Evolutionary conservation across 2,113 vertebrate genomes (phyloP).

Genomic region (Gambusia affinis): DNA sequence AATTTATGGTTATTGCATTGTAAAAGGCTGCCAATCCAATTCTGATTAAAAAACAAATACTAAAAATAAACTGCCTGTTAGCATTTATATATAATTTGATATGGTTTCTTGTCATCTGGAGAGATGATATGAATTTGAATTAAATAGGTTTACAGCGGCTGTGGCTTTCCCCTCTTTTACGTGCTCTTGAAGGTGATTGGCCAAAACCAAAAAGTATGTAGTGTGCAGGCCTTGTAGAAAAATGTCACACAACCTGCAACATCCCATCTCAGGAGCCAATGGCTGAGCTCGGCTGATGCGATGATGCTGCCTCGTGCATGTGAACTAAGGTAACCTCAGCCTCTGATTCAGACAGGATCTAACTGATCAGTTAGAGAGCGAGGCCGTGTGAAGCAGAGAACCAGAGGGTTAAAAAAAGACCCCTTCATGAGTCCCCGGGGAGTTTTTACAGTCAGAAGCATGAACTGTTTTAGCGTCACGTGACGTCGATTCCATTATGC

Average conservation of each 20-base stretch:
- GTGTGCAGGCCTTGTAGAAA: slow-evolving; percentile 8
- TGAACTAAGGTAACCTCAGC: slow-evolving; percentile 65
- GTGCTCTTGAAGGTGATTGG: slow-evolving; percentile 15
- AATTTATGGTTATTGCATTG: not conserved
- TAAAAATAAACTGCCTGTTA: not conserved
- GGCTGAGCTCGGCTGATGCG: slow-evolving; percentile 6
- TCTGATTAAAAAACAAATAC: no score
- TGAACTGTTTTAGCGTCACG: not conserved
- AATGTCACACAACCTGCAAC: slow-evolving; percentile 50
- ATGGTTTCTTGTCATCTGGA: not conserved
- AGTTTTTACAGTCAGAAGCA: not conserved
- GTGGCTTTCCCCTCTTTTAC: not conserved
- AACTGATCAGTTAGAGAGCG: not conserved
- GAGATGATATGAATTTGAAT: not conserved
- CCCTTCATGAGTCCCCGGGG: not conserved
- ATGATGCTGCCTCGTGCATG: slow-evolving; percentile 2
- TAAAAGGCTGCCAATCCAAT: not conserved
- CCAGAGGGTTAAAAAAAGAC: not conserved
- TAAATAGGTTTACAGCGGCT: not conserved
- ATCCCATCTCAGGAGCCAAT: slow-evolving; percentile 66
- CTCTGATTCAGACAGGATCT: not conserved
- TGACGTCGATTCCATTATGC: not conserved
- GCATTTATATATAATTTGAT: not conserved
- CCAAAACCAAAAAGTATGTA: not conserved
- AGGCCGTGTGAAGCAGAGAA: not conserved